Evolutionary conservation across 1,140 invertebrate species (phyloP), one percentile per base, ranked within the genome.

Genomic region (Aphidius gifuensis): DNA sequence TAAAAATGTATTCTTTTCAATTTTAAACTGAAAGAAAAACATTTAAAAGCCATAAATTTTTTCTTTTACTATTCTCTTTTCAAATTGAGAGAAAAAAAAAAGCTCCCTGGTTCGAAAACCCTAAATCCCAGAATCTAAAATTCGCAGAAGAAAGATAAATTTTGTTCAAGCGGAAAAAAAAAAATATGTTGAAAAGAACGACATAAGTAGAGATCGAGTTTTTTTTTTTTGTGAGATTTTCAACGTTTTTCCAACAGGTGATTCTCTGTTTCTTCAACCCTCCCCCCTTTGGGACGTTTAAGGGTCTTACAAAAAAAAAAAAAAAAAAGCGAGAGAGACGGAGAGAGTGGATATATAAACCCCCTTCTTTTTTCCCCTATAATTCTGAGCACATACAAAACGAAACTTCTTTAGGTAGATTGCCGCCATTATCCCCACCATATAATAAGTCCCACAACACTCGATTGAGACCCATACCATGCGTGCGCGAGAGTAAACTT

Each of bases 351-450:
- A 49, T 58, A 61, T 5, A 11, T 67, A 56, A 42, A 59, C 50
- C 60, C 62, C 64, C 62, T 62, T 60, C 65, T 62, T 43, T 51
- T 58, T 23, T 58, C 61, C 72, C 68, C 68, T 58, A 64, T 75
- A 77, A 76, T 76, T 79, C 74, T 76, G 70, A 73, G 71, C 72
- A 75, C 4, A 59, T 66, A 77, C 23, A 32, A 32, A 32, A 32
- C 4, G 16, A 79, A 79, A 79, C 75, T 75, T 69, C 62, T 69
- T 66, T 76, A 79, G 77, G 76, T 80, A 78, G 74, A 78, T 78
- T 72, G 71, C 75, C 74, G 71, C 72, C 76, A 76, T 77, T 77
- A 79, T 77, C 76, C 73, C 75, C 65, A 64, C 74, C 38, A 6
- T 38, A 21, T 46, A 39, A 43, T 47, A 47, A 54, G 42, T 69